Base-by-base conservation (phyloP, 2,888 invertebrate genomes). In the Drosophila diplacantha region DNA sequence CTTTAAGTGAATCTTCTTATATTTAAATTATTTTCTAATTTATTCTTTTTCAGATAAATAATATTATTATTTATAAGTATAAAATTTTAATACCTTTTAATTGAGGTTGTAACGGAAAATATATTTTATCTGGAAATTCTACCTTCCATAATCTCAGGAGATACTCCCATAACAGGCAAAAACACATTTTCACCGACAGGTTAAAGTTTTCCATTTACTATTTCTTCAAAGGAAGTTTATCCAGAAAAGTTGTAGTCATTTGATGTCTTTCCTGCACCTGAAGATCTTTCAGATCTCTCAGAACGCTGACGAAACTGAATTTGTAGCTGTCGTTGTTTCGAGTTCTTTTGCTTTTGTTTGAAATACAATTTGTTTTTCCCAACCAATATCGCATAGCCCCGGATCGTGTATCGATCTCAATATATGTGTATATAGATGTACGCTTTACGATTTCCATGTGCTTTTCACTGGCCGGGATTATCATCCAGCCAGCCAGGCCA, bases 401-500 rank as follows among this genome's bases (percentile, higher is more conserved):
- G 44, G 58, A 58, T 58, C 58, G 31, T 58, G 44, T 58, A 58
- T 58, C 58, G 59, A 58, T 39, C 56, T 39, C 24, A 34, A 24
- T 14, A 34, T 22, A 9, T n/a, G n/a, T n/a, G n/a, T 16, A 16
- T 43, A 11, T 32, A 14, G 22, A 16, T 29, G 12, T 4, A 6
- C 7, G 12, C 12, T 46, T 53, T 53, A 46, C 60, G 62, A 39
- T 50, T 35, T 50, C 50, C 50, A 60, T 61, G 60, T 61, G 60
- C 63, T 62, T 51, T 60, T 14, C 16, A 8, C 32, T 34, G 39
- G 34, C 20, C 41, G 50, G 39, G 50, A 61, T 41, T 61, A 61
- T 35, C 63, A 62, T 62, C 63, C 63, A 60, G 61, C 20, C 22
- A 22, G 22, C 22, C 22, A 26, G 56, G 56, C 57, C 58, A 59